Evolutionary conservation across 2,797 vertebrate genomes (phyloP).

Genomic region (Nyctalus aviator): DNA sequence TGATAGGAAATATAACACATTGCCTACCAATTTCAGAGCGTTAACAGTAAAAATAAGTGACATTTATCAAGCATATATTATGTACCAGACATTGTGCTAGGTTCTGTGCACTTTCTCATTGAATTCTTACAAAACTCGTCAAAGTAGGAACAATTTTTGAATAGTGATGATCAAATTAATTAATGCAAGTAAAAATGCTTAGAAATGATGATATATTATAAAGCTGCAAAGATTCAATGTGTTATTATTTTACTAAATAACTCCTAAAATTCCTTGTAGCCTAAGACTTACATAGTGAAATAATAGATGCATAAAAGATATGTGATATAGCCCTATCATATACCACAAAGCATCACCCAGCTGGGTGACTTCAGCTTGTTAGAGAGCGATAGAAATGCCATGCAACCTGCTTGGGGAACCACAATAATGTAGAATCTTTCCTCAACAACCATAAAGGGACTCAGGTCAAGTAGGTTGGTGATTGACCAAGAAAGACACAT

Average conservation of each 20-base stretch:
- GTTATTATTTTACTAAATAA: slow-evolving; percentile 61
- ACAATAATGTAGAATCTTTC: not conserved
- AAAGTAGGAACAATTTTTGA: slow-evolving; percentile 39
- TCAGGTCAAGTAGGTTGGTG: not conserved
- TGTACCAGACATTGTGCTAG: not conserved
- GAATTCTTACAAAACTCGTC: slow-evolving; percentile 39
- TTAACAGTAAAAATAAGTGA: not conserved
- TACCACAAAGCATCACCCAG: slow-evolving; percentile 18
- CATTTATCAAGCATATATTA: not conserved
- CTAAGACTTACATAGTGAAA: not conserved
- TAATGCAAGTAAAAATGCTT: not conserved
- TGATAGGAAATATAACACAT: not conserved
- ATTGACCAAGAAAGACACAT: not conserved
- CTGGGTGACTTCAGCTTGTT: slow-evolving; percentile 16
- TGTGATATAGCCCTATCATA: not conserved
- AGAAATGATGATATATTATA: slow-evolving; percentile 44
- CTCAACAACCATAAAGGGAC: not conserved
- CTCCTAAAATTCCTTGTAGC: slow-evolving; percentile 44
- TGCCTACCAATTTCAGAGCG: slow-evolving; percentile 13
- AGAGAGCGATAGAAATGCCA: slow-evolving; percentile 14
- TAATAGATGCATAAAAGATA: slow-evolving; percentile 38
- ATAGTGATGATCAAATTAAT: slow-evolving; percentile 10
- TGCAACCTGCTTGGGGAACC: slow-evolving; percentile 29
- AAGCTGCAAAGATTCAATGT: not conserved
- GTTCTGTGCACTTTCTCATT: not conserved